Conservation (phyloP, 2,888 invertebrate genomes). For the Polietes domitor region DNA sequence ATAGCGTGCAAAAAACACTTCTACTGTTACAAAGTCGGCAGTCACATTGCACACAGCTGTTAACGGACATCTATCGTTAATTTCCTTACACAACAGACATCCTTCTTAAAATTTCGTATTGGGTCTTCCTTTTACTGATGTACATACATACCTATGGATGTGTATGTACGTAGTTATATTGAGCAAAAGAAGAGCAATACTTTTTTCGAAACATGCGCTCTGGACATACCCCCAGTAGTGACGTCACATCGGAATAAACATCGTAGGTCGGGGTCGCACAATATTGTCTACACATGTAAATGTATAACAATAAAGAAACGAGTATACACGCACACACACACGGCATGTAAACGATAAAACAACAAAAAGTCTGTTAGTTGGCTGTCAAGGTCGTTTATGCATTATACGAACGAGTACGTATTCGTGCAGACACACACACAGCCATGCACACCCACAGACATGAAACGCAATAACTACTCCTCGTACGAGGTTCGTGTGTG, state of each 20-base stretch:
- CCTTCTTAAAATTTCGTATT: neutral
- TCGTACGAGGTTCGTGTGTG: neutral
- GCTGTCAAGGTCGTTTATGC: slow-evolving; percentile 61
- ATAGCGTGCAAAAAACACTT: no score
- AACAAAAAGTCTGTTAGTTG: slow-evolving; percentile 34
- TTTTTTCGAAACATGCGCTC: slow-evolving; percentile 57
- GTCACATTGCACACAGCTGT: neutral
- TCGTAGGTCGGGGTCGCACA: slow-evolving; percentile 64
- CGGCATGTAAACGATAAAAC: no score
- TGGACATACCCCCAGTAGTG: slow-evolving; percentile 55
- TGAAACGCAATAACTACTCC: slow-evolving; percentile 18
- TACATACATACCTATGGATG: no score
- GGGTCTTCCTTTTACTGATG: neutral
- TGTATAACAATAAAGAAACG: neutral
- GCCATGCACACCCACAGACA: no score
- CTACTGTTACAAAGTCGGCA: no score
- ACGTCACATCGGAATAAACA: slow-evolving; percentile 54
- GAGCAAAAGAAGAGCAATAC: neutral
- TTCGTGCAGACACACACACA: neutral
- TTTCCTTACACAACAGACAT: neutral
- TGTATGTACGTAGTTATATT: no score
- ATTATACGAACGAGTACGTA: slow-evolving; percentile 36
- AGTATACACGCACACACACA: neutral
- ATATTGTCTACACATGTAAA: slow-evolving; percentile 8
- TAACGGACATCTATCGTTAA: neutral